Conservation (phyloP, 2,888 invertebrate genomes). For the Mycogona germanica region DNA sequence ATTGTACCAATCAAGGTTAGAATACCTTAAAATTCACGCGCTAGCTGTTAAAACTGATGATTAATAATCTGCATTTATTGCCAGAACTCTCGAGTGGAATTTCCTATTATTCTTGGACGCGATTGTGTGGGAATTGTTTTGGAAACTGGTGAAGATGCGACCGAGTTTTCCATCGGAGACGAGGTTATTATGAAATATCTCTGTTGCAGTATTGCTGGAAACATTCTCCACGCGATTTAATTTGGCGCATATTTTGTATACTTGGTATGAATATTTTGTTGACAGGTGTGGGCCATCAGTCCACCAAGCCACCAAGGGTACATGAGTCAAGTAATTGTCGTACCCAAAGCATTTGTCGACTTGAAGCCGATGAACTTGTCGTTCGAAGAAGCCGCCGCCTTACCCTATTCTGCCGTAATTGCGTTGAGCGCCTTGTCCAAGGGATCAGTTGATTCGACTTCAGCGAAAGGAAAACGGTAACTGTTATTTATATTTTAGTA, state of each 20-base stretch:
- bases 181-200: constrained; percentile 43
- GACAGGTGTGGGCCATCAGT: constrained; percentile 13
- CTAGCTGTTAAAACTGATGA: too few species aligned
- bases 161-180: constrained; percentile 47
- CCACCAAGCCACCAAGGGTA: constrained; percentile 37
- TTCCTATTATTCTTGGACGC: constrained; percentile 46
- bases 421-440: constrained; percentile 43
- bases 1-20: too few species aligned
- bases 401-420: constrained; percentile 46
- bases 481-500: too few species aligned
- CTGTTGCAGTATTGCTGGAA: neutral
- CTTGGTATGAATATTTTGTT: too few species aligned
- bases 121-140: constrained; percentile 49
- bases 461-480: constrained; percentile 42
- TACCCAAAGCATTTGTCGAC: constrained; percentile 30
- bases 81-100: too few species aligned
- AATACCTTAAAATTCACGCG: too few species aligned
- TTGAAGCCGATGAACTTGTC: constrained; percentile 44
- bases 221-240: neutral
- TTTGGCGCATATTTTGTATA: neutral
- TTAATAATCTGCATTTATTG: too few species aligned
- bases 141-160: constrained; percentile 46
- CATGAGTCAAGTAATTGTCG: constrained; percentile 21
- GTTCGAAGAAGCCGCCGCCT: constrained; percentile 46
- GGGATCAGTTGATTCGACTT: constrained; percentile 39